Base-by-base conservation (phyloP, 1,140 invertebrate genomes). In the Solenopsis invicta region DNA sequence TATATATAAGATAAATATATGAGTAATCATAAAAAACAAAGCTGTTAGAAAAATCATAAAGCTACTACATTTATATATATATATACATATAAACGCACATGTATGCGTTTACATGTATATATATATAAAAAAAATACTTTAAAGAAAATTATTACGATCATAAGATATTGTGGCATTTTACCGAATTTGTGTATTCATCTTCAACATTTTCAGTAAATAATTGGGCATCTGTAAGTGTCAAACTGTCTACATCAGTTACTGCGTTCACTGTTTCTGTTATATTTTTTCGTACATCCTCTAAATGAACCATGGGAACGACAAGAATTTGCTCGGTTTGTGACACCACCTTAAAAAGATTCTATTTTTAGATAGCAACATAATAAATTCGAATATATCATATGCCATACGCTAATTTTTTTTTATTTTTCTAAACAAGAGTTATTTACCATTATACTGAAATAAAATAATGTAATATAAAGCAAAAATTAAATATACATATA, bases 311-410 rank as follows among this genome's bases (percentile, higher is more conserved):
- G 0, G 93, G 93, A 50, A 93, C 90, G 4, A 91, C 91, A 5
- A 94, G 91, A 61, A 94, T 74, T 56, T 94, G 93, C 16, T 93
- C 91, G 8, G 92, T 88, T 41, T 93, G 89, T 3, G 94, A 88
- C 1, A 94, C 87, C n/a, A 94, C 88, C 94, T 94, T 87, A 41
- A 45, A 66, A 18, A 61, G 12, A 48, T 16, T 59, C 13, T 56
- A 41, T 37, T 5, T 66, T 48, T 16, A 41, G 8, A 18, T 13
- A 54, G 1, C 5, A 3, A 52, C 10, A 16, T 45, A 24, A 24
- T 29, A 24, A 41, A 41, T 29, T 45, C 8, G 16, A 76, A 24
- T 61, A 76, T 76, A 61, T 76, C n/a, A n/a, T n/a, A 1, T 41
- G 29, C 9, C 12, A 18, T 56, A n/a, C 18, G n/a, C 4, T 13